Conservation (phyloP, 1,140 invertebrate species). For the Nebria ingens region DNA sequence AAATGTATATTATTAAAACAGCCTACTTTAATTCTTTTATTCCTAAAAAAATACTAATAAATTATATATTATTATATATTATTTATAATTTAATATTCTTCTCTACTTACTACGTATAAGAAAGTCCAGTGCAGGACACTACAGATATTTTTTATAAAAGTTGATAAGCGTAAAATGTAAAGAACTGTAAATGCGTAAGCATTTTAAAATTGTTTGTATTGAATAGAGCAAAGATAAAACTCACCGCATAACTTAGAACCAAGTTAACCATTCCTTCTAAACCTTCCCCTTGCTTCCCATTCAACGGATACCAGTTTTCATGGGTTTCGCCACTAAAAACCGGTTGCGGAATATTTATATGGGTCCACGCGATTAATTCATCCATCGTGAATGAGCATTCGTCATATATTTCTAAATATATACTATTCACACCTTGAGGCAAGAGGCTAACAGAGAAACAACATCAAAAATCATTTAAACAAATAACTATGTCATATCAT, state of each 20-base stretch:
- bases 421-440: conserved; percentile 73
- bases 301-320: conserved; percentile 89
- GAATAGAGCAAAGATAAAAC: too few species aligned
- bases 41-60: too few species aligned
- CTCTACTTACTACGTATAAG: too few species aligned
- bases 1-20: too few species aligned
- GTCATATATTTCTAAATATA: conserved; percentile 93
- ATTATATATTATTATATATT: too few species aligned
- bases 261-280: conserved; percentile 80
- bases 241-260: conserved; percentile 67
- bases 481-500: not conserved
- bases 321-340: conserved; percentile 79
- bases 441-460: conserved; percentile 62
- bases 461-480: conserved; percentile 14
- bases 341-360: conserved; percentile 69
- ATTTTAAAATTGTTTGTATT: too few species aligned
- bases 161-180: too few species aligned
- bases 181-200: too few species aligned
- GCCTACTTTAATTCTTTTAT: too few species aligned
- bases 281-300: conserved; percentile 85
- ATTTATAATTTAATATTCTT: too few species aligned
- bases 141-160: too few species aligned
- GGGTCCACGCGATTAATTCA: conserved; percentile 87
- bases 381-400: conserved; percentile 94
- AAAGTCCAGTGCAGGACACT: too few species aligned